These are phyloP conservation scores for Drosophila pseudotakahashii DNA, from an alignment of 2,888 invertebrate genomes.

Conservation along the genomic window DNA sequence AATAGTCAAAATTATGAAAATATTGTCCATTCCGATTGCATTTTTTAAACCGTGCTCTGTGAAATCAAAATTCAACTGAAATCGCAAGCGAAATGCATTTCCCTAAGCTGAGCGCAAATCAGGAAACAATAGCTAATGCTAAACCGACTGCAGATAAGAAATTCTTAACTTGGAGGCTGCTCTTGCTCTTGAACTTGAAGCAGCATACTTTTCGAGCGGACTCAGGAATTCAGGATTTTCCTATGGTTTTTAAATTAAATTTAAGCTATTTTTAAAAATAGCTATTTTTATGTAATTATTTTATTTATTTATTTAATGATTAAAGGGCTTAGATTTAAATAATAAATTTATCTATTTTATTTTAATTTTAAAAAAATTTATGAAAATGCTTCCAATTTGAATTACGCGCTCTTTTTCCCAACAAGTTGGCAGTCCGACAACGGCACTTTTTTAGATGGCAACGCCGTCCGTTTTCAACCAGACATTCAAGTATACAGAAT, in stretches of 20 bases:
- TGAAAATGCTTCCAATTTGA: neutral
- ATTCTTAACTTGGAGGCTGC: constrained; percentile 13
- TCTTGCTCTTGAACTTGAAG: constrained; percentile 20
- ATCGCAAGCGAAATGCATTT: constrained; percentile 29
- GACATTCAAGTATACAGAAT: constrained; percentile 68
- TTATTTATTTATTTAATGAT: too few species aligned
- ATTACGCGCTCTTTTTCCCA: neutral
- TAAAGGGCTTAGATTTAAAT: too few species aligned
- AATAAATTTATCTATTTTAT: too few species aligned
- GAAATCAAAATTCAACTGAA: constrained; percentile 23
- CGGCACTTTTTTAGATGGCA: constrained; percentile 3
- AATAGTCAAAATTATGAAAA: neutral
- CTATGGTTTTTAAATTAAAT: too few species aligned
- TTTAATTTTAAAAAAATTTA: too few species aligned
- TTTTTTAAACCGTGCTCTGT: neutral
- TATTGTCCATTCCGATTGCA: constrained; percentile 8
- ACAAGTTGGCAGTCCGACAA: neutral
- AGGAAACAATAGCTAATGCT: constrained; percentile 15
- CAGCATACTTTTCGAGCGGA: constrained; percentile 1
- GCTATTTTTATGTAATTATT: too few species aligned
- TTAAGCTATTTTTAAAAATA: too few species aligned
- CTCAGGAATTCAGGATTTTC: neutral
- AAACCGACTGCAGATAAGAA: constrained; percentile 21
- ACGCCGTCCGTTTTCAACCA: constrained; percentile 3
- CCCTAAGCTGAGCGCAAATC: constrained; percentile 17